Evolutionary conservation across 2,888 invertebrate species (phyloP).

Genomic region (Heteropelma amictum): DNA sequence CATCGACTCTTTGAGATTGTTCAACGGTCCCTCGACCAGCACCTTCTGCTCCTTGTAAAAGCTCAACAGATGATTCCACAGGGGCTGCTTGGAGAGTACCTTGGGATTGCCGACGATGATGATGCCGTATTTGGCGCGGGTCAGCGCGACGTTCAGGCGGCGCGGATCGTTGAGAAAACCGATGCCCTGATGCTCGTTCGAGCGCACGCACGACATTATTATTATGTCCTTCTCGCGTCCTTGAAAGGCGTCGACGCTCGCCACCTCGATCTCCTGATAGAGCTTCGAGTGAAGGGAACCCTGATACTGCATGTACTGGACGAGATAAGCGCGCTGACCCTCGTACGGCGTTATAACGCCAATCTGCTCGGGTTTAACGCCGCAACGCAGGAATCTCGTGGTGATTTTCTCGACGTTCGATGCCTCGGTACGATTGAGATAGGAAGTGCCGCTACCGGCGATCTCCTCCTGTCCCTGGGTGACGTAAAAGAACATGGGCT

Average conservation of each 20-base stretch:
- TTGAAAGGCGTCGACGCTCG: constrained; percentile 99
- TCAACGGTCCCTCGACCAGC: constrained; percentile 97
- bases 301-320: constrained; percentile 99
- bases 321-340: constrained; percentile 97
- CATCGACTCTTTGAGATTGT: constrained; percentile 96
- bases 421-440: constrained; percentile 98
- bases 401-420: constrained; percentile 99
- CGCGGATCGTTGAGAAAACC: constrained; percentile 99
- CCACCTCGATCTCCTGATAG: constrained; percentile 99
- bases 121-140: constrained; percentile 97
- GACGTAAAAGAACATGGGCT: constrained; percentile 99
- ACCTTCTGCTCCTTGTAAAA: constrained; percentile 99
- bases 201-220: constrained; percentile 98
- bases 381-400: constrained; percentile 95
- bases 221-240: constrained; percentile 99
- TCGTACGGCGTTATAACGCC: constrained; percentile 99
- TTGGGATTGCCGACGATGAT: constrained; percentile 99
- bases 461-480: constrained; percentile 99
- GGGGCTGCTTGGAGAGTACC: constrained; percentile 97
- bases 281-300: constrained; percentile 97
- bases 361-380: constrained; percentile 98
- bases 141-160: constrained; percentile 97
- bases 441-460: constrained; percentile 98
- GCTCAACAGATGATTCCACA: constrained; percentile 98
- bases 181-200: constrained; percentile 99